phyloP scores from a whole-genome alignment of 1,140 invertebrate species.

The Drosophila nebulosa region DNA sequence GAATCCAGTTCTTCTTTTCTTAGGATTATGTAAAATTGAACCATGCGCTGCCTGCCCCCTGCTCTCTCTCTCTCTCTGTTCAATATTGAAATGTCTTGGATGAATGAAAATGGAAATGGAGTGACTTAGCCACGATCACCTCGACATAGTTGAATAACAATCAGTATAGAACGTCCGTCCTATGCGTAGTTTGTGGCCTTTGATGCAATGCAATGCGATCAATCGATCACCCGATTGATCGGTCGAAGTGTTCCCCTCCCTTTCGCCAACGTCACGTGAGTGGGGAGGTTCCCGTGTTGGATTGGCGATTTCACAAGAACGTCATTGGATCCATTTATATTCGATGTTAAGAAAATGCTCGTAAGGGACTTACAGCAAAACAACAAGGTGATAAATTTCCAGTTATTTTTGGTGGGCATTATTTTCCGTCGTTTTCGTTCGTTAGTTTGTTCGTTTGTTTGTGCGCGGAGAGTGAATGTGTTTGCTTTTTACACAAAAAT shows the following conservation, averaged over 20 bases:
- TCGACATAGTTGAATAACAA: constrained; percentile 41
- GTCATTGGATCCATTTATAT: background rate
- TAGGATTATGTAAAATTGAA: background rate
- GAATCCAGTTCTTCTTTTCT: background rate
- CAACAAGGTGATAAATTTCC: constrained; percentile 25
- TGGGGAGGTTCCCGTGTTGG: background rate
- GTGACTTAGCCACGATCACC: constrained; percentile 25
- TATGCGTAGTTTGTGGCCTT: background rate
- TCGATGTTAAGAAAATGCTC: background rate
- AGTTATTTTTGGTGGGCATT: background rate
- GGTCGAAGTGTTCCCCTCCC: background rate
- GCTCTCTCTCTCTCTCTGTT: background rate
- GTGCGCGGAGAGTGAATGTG: background rate
- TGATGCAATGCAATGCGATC: background rate
- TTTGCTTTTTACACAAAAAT: constrained; percentile 29
- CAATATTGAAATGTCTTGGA: background rate
- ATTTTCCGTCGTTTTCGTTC: background rate
- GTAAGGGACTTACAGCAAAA: constrained; percentile 9
- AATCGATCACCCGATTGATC: background rate
- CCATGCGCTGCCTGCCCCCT: background rate
- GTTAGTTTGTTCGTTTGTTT: background rate
- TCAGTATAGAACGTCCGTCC: background rate
- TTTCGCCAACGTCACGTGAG: background rate
- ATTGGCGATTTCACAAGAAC: background rate
- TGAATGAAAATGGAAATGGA: background rate